These are phyloP conservation scores for Xylota sylvarum DNA, from an alignment of 2,888 invertebrate genomes.

Conservation along the genomic window DNA sequence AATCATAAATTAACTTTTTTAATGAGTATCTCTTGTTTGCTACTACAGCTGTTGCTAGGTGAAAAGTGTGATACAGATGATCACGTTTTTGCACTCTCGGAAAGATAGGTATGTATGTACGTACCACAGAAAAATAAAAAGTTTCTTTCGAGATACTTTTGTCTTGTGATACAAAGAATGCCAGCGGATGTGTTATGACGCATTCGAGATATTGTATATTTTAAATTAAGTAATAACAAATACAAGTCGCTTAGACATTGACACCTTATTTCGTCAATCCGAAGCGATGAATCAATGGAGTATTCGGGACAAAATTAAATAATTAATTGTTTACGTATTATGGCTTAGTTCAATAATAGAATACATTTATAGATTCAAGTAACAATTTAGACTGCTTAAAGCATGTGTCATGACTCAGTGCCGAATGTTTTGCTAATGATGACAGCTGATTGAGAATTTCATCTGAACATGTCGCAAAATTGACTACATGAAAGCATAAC, in stretches of 20 bases:
- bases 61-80: background rate
- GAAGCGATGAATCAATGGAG: background rate
- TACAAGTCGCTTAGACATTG: background rate
- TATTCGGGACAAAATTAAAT: background rate
- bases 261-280: background rate
- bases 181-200: slow-evolving; percentile 12
- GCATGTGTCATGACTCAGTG: no score
- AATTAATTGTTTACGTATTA: no score
- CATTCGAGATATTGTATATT: background rate
- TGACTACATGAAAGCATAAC: no score
- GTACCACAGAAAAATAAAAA: background rate
- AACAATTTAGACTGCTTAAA: no score
- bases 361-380: background rate
- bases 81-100: slow-evolving; percentile 21
- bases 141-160: background rate
- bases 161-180: slow-evolving; percentile 7
- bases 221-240: background rate
- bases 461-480: no score
- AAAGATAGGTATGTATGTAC: background rate
- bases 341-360: no score
- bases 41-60: slow-evolving; percentile 11
- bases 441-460: no score
- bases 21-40: background rate
- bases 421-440: no score
- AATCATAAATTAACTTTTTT: background rate